Conservation (phyloP, 2,797 vertebrate species). For the Coregonus ussuriensis region DNA sequence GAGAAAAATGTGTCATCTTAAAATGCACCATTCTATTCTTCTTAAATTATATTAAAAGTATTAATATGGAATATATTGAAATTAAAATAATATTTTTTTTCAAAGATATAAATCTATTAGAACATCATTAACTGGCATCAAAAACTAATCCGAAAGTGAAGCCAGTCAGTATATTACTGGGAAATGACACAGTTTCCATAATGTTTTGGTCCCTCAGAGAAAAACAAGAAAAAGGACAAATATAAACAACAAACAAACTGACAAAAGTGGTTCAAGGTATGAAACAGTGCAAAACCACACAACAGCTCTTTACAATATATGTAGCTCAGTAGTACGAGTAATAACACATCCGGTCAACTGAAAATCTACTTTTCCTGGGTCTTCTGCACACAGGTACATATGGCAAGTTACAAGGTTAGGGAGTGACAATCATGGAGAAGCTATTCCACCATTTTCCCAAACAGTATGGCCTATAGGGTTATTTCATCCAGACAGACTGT, state of each 20-base stretch:
- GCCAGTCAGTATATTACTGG: slow-evolving; percentile 74
- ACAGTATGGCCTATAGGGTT: slow-evolving; percentile 32
- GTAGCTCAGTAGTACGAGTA: slow-evolving; percentile 58
- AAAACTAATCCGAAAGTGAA: slow-evolving; percentile 89
- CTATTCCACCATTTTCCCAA: slow-evolving; percentile 23
- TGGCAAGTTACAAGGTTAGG: slow-evolving; percentile 14
- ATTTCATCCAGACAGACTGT: slow-evolving; percentile 29
- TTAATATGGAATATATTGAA: slow-evolving; percentile 83
- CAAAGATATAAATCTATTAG: slow-evolving; percentile 89
- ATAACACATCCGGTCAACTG: slow-evolving; percentile 35
- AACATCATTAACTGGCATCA: slow-evolving; percentile 76
- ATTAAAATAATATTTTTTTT: slow-evolving; percentile 80
- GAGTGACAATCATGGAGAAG: slow-evolving; percentile 19
- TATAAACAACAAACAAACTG: slow-evolving; percentile 41
- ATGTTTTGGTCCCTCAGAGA: slow-evolving; percentile 79
- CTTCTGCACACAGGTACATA: slow-evolving; percentile 26
- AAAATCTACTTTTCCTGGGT: slow-evolving; percentile 23
- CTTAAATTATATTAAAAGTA: slow-evolving; percentile 81
- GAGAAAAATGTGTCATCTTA: slow-evolving; percentile 56
- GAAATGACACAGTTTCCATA: slow-evolving; percentile 71
- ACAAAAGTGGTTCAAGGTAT: slow-evolving; percentile 58
- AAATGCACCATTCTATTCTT: slow-evolving; percentile 65
- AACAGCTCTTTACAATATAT: slow-evolving; percentile 43
- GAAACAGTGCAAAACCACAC: slow-evolving; percentile 76
- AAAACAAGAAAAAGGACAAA: slow-evolving; percentile 46